Conservation (phyloP, 2,113 vertebrate genomes). For the Charina bottae region DNA sequence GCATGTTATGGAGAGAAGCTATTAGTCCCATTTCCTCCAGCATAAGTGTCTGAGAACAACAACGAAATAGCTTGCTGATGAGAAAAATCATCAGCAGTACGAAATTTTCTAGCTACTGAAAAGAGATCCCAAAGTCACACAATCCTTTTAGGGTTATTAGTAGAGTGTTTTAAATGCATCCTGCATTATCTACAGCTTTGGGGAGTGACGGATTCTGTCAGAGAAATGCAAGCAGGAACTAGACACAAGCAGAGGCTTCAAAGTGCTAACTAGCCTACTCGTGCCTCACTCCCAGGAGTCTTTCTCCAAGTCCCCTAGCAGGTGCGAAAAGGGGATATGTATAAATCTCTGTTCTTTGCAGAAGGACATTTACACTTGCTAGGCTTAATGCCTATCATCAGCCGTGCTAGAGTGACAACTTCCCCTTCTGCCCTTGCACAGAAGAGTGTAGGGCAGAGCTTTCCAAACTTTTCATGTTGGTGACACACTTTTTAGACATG, state of each 20-base stretch:
- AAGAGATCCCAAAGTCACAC: not conserved
- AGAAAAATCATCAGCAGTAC: slow-evolving; percentile 1
- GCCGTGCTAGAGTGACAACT: not conserved
- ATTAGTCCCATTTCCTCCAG: slow-evolving; percentile 8
- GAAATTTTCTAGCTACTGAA: not conserved
- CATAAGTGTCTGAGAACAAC: not conserved
- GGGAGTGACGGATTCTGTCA: not conserved
- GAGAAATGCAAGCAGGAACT: not conserved
- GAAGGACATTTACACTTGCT: not conserved
- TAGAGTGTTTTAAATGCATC: not conserved
- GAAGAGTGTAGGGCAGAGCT: not conserved
- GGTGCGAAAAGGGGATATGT: not conserved
- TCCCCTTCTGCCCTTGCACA: not conserved
- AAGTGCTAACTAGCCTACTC: not conserved
- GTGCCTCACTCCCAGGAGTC: not conserved
- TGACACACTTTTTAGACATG: too few species aligned
- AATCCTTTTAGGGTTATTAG: not conserved
- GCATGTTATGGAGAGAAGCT: not conserved
- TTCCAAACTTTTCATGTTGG: too few species aligned
- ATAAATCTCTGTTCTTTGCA: not conserved
- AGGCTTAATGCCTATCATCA: not conserved
- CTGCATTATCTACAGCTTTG: not conserved
- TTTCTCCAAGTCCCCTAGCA: not conserved
- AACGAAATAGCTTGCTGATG: not conserved
- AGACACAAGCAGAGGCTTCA: not conserved